Evolutionary conservation across 1,140 invertebrate genomes (phyloP), one percentile per base, ranked within the genome.

Genomic region (Ceratina calcarata): DNA sequence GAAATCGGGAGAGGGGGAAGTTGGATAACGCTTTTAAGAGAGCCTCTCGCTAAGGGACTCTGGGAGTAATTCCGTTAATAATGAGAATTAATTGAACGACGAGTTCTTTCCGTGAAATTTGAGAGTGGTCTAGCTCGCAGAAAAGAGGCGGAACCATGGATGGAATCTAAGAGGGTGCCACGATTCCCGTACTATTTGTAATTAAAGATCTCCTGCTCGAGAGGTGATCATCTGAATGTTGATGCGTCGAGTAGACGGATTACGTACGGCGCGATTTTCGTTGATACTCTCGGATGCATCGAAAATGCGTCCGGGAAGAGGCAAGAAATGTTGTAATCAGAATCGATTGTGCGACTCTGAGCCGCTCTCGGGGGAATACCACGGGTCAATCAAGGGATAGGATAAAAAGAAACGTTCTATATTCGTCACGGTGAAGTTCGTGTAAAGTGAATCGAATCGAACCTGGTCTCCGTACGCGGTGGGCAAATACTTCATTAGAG

Each of bases 51-150:
- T 62, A 55, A 77, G 78, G 74, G 66, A 51, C 18, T 58, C 58
- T 18, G 58, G 32, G 65, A 73, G 73, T 85, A 81, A 85, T 84
- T 85, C 70, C 68, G 69, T 49, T 85, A 85, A 85, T 85, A 85
- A 85, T 61, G 64, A 64, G 81, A 84, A 85, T 85, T 85, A 85
- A 85, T 85, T 85, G 78, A 71, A 81, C 61, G 76, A 80, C 70
- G 57, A 70, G 61, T 84, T 81, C 71, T 81, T 61, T 64, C 32
- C 45, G 55, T 70, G 72, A 77, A 84, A 85, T 77, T 84, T 51
- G 72, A 77, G 73, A 73, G 49, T 53, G 32, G 70, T 37, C 37
- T 3, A 16, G 49, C 10, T 62, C 18, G 22, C 10, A 27, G 12
- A 51, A 55, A 67, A 32, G 69, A 22, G 53, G 49, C 15, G 58